Conservation (phyloP, 2,797 vertebrate genomes). For the Rhabdophis nuchalis region DNA sequence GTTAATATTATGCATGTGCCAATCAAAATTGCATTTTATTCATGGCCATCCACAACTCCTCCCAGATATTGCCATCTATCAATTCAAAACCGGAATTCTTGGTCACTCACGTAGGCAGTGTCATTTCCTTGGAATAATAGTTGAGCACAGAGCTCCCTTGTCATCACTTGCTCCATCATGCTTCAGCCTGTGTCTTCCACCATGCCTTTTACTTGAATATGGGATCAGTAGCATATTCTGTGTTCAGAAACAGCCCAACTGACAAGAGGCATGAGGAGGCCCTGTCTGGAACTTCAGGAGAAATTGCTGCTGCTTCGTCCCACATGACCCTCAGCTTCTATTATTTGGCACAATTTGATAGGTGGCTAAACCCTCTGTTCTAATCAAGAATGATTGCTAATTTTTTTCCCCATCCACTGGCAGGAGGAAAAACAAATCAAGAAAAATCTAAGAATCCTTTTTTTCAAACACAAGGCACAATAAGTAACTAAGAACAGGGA, state of each 20-base stretch:
- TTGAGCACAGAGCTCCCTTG: not conserved
- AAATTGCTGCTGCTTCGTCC: not conserved
- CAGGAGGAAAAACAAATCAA: not conserved
- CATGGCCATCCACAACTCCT: not conserved
- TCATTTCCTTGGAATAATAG: not conserved
- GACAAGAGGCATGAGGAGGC: not conserved
- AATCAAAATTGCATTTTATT: not conserved
- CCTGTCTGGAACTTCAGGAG: not conserved
- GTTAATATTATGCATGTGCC: not conserved
- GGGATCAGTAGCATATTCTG: not conserved
- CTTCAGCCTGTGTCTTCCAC: not conserved
- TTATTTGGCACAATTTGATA: not conserved
- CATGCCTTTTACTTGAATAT: not conserved
- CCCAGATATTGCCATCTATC: not conserved
- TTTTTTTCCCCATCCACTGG: rapidly evolving
- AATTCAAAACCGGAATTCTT: not conserved
- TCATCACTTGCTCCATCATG: not conserved
- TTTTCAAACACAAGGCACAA: not conserved
- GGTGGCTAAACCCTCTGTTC: not conserved
- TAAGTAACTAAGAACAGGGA: not conserved
- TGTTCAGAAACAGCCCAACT: not conserved
- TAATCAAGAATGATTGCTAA: not conserved
- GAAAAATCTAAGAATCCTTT: not conserved
- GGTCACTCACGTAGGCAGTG: not conserved
- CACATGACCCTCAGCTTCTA: not conserved